Evolutionary conservation across 2,113 vertebrate species (phyloP), one percentile per base, ranked within the genome.

Genomic region (Saccopteryx leptura): DNA sequence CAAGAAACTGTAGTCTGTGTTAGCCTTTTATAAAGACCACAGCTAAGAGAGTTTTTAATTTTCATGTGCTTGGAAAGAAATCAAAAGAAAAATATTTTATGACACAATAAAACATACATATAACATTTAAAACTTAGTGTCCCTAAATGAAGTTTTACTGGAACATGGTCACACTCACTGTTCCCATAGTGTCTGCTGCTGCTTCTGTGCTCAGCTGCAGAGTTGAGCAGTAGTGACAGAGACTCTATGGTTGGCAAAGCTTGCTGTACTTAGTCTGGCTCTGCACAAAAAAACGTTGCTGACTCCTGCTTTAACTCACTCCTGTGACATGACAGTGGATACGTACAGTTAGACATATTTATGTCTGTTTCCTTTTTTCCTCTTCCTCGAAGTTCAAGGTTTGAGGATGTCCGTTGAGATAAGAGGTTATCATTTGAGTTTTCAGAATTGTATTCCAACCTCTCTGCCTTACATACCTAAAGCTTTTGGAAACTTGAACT

Each of bases 401-500:
- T 66, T 86, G 69, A 82, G 18, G 50, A n/a, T 84, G 9, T 61
- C 39, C 31, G 17, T 9, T 87, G 60, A 92, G 54, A 75, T 92
- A 60, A 93, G 28, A 82, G 83, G 91, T 0, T 46, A n/a, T 88
- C 14, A 52, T 84, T 84, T 76, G 63, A 58, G n/a, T 88, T 93
- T 84, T 79, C 74, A 83, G 78, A 92, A 74, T 54, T 66, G 1
- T 78, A 65, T 56, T 78, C 21, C 14, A 68, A 4, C 24, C 15
- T 87, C 63, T 63, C 21, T 52, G 10, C 71, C 31, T 80, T 82
- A 46, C 18, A 48, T 66, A 81, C 21, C 9, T 61, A 71, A 52
- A 72, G 46, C 48, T 74, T 83, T 93, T 86, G 75, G 33, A 89
- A 92, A 80, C 18, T 54, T 80, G 39, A 90, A 60, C 71, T 68